Conservation (phyloP, 2,113 vertebrate genomes). For the Hippocampus barbouri region DNA sequence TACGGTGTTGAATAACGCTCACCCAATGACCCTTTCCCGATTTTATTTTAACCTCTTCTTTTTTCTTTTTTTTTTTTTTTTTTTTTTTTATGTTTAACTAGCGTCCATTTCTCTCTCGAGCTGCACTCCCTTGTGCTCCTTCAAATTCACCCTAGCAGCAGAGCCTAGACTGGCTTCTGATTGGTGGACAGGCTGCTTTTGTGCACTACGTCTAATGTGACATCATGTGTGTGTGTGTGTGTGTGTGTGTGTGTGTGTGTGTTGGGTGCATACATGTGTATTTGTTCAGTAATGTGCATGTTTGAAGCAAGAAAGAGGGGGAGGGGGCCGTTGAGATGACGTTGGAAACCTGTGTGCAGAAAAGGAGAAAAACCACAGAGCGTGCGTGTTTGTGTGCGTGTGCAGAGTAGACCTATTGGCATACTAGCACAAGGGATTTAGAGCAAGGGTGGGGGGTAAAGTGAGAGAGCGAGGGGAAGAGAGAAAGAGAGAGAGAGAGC, state of each 20-base stretch:
- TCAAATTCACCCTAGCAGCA: conserved; percentile 78
- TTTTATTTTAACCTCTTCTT: conserved; percentile 31
- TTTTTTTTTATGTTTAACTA: background rate
- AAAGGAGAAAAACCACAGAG: conserved; percentile 34
- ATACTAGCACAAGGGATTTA: conserved; percentile 48
- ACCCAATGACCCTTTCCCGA: conserved; percentile 16
- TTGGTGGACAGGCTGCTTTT: conserved; percentile 71
- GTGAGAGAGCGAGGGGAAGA: conserved; percentile 40
- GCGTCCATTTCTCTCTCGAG: conserved; percentile 15
- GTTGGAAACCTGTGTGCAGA: conserved; percentile 65
- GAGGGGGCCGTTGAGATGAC: conserved; percentile 17
- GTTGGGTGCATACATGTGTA: conserved; percentile 42
- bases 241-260: conserved; percentile 17
- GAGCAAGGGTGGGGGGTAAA: conserved; percentile 36
- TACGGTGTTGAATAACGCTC: conserved; percentile 17
- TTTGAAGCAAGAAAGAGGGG: conserved; percentile 37
- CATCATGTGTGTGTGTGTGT: conserved; percentile 46
- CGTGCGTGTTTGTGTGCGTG: conserved; percentile 33
- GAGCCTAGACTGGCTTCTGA: conserved; percentile 56
- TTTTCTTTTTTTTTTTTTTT: background rate
- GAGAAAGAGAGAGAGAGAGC: conserved; percentile 42
- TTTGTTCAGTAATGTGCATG: conserved; percentile 40
- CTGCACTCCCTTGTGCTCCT: conserved; percentile 46
- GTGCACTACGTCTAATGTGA: conserved; percentile 74
- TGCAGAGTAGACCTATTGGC: conserved; percentile 64